phyloP scores from a whole-genome alignment of 2,888 invertebrate species.

The Ariolimax columbianus region DNA sequence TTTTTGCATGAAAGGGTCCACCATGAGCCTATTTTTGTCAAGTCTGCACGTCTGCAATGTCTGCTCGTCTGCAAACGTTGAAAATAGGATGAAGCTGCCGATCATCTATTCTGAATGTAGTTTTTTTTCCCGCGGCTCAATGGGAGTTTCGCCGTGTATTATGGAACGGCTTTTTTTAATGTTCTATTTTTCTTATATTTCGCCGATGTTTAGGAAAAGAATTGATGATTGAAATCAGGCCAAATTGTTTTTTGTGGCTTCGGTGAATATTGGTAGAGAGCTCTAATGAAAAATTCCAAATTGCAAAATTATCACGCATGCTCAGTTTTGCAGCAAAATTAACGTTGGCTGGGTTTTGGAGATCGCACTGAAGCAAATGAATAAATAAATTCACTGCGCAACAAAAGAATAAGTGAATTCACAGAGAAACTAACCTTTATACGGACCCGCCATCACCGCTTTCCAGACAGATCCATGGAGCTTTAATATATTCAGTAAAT shows the following conservation, averaged over 20 bases:
- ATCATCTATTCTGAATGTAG: constrained; percentile 1
- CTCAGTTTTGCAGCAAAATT: constrained; percentile 5
- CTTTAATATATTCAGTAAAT: no score
- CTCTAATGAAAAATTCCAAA: constrained; percentile 19
- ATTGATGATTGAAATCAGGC: constrained; percentile 30
- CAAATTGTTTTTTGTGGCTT: constrained; percentile 23
- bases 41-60: constrained; percentile 39
- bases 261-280: constrained; percentile 22
- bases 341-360: background rate
- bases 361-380: background rate
- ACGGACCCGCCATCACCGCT: no score
- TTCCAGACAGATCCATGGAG: no score
- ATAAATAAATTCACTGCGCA: background rate
- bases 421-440: background rate
- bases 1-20: constrained; percentile 27
- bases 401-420: background rate
- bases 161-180: background rate
- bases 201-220: background rate
- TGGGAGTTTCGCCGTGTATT: background rate
- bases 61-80: constrained; percentile 29
- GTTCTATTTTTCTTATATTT: background rate
- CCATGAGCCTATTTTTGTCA: constrained; percentile 30
- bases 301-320: constrained; percentile 19
- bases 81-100: background rate
- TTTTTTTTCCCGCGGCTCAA: background rate